phyloP scores from a whole-genome alignment of 2,113 vertebrate genomes.

The Phodopus roborovskii region DNA sequence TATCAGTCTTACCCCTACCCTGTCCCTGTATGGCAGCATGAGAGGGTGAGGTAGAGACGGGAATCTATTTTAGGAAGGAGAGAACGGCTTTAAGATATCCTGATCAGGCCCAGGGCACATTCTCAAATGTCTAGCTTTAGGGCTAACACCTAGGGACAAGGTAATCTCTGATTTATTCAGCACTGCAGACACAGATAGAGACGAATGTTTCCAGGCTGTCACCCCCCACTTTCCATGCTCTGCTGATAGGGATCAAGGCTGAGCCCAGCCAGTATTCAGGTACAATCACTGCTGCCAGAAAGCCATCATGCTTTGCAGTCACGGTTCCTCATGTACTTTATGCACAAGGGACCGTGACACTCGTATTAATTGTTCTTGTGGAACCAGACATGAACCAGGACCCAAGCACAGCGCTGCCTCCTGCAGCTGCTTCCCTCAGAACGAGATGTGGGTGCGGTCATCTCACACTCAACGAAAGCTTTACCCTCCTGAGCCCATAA shows the following conservation, averaged over 20 bases:
- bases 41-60: background rate
- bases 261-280: background rate
- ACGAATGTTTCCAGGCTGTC: background rate
- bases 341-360: background rate
- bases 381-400: background rate
- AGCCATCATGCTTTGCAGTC: background rate
- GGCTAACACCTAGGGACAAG: background rate
- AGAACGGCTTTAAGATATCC: background rate
- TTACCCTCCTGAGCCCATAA: constrained; percentile 62
- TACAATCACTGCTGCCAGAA: background rate
- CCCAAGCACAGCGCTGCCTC: background rate
- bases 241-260: background rate
- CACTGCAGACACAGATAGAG: background rate
- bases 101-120: background rate
- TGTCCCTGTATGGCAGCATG: background rate
- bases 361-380: background rate
- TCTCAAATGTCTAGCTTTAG: constrained; percentile 1
- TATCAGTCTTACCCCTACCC: background rate
- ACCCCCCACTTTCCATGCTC: background rate
- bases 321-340: background rate
- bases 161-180: background rate
- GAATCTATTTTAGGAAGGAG: background rate
- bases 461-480: constrained; percentile 45
- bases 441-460: constrained; percentile 19
- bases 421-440: constrained; percentile 15